These are phyloP conservation scores for Heliconius himera DNA, from an alignment of 1,140 invertebrate genomes.

Conservation along the genomic window DNA sequence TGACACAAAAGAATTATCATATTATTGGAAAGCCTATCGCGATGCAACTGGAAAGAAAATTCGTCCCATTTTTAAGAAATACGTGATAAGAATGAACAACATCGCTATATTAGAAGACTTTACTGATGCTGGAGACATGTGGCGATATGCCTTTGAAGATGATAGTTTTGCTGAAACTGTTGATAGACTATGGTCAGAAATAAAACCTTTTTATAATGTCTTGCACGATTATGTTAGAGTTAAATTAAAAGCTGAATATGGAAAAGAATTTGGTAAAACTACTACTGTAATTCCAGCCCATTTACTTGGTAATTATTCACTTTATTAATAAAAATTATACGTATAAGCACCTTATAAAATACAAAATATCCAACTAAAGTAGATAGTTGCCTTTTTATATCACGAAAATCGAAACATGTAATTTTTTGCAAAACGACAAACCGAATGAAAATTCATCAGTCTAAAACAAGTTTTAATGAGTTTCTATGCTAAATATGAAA, in stretches of 20 bases:
- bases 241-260: conserved; percentile 85
- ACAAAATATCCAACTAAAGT: no score
- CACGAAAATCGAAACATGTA: no score
- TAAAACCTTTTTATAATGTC: conserved; percentile 89
- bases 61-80: conserved; percentile 82
- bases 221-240: conserved; percentile 90
- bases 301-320: conserved; percentile 83
- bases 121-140: conserved; percentile 83
- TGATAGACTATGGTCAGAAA: conserved; percentile 86
- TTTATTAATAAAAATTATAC: no score
- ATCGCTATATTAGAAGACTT: conserved; percentile 83
- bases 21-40: conserved; percentile 85
- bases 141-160: conserved; percentile 85
- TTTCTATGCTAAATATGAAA: no score
- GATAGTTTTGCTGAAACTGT: conserved; percentile 74
- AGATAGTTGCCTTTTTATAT: no score
- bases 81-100: conserved; percentile 84
- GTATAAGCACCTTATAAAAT: no score
- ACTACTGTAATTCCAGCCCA: conserved; percentile 91
- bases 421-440: no score
- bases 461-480: no score
- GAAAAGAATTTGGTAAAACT: conserved; percentile 82
- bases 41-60: conserved; percentile 83
- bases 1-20: conserved; percentile 80
- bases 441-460: no score